phyloP scores from a whole-genome alignment of 2,888 invertebrate species.

The Oligia strigilis region DNA sequence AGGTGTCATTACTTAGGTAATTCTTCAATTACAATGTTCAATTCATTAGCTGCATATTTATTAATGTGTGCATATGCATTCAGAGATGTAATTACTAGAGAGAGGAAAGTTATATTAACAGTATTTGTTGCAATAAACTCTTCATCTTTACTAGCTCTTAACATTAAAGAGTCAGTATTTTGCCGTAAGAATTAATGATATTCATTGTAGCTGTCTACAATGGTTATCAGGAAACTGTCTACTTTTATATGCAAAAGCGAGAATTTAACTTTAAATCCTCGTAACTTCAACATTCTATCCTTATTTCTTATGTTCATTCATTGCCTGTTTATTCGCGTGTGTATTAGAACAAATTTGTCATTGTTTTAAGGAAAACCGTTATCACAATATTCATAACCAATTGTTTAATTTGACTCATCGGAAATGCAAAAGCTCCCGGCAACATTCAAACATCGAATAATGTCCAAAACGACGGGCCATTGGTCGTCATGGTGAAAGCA shows the following conservation, averaged over 20 bases:
- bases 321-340: neutral
- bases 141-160: constrained; percentile 25
- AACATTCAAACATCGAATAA: constrained; percentile 63
- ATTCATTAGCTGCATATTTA: constrained; percentile 14
- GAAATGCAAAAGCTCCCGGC: constrained; percentile 23
- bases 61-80: constrained; percentile 16
- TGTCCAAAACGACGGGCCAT: constrained; percentile 67
- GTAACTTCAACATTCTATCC: neutral
- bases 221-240: neutral
- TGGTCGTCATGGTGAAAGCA: constrained; percentile 76
- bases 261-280: neutral
- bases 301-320: neutral
- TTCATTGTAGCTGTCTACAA: constrained; percentile 13
- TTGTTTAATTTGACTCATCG: constrained; percentile 19
- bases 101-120: constrained; percentile 2
- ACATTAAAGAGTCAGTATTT: constrained; percentile 1
- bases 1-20: constrained; percentile 1
- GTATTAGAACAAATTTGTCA: neutral
- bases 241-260: neutral
- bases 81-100: neutral
- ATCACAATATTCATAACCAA: neutral
- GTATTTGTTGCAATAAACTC: constrained; percentile 2
- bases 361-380: constrained; percentile 3
- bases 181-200: neutral
- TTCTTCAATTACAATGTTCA: neutral